Conservation (phyloP, 2,797 vertebrate genomes). For the Paramormyrops hopkinsi region DNA sequence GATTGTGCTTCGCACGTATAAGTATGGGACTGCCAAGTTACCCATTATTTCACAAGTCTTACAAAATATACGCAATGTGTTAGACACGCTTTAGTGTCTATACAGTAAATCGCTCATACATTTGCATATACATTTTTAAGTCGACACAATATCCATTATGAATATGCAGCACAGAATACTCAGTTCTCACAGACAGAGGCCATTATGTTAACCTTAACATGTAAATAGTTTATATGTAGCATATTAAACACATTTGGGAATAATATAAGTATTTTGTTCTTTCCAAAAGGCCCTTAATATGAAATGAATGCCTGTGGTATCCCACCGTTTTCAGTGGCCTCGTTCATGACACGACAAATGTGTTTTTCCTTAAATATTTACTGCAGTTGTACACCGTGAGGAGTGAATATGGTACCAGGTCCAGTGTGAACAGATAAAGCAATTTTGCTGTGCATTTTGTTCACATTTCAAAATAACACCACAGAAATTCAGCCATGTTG, state of each 20-base stretch:
- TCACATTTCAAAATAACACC: constrained; percentile 1
- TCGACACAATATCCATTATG: neutral
- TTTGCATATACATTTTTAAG: neutral
- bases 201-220: neutral
- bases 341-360: neutral
- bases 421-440: neutral
- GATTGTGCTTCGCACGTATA: constrained; percentile 2
- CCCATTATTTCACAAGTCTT: constrained; percentile 2
- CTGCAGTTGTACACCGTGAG: neutral
- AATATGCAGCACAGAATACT: constrained; percentile 5
- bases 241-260: neutral
- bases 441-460: neutral
- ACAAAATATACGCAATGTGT: neutral
- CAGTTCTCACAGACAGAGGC: neutral
- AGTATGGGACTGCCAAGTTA: neutral
- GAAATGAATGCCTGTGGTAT: neutral
- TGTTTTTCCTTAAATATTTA: neutral
- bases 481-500: neutral
- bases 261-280: neutral
- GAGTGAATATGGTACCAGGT: neutral
- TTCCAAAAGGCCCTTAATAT: neutral
- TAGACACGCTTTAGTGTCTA: neutral
- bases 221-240: neutral
- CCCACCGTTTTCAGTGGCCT: neutral
- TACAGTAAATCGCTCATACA: constrained; percentile 16